Evolutionary conservation across 2,888 invertebrate genomes (phyloP).

Genomic region (Epirrita christyi): DNA sequence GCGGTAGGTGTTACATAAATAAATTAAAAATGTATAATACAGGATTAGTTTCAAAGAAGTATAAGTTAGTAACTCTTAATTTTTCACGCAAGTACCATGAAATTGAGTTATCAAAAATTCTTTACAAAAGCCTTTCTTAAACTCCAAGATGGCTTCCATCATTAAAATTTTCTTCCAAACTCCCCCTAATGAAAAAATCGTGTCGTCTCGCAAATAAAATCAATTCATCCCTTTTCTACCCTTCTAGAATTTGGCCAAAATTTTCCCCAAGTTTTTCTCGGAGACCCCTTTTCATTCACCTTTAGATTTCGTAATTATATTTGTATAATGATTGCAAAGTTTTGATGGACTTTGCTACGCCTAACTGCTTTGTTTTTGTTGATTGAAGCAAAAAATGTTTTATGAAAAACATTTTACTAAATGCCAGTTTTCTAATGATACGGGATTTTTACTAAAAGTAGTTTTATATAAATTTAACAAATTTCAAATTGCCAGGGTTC

Average conservation of each 20-base stretch:
- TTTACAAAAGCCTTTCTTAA: conserved; percentile 18
- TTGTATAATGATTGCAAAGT: conserved; percentile 70
- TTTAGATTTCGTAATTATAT: conserved; percentile 68
- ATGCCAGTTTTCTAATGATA: no score
- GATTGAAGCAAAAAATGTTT: no score
- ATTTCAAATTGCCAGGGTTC: no score
- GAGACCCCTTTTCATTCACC: conserved; percentile 49
- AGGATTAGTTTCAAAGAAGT: no score
- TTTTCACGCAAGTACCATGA: not conserved
- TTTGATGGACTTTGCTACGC: conserved; percentile 57
- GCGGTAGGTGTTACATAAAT: no score
- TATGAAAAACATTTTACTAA: no score
- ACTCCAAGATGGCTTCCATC: conserved; percentile 45
- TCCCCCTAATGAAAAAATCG: conserved; percentile 78
- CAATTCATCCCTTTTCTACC: conserved; percentile 64
- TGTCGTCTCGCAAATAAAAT: conserved; percentile 81
- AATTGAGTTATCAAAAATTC: conserved; percentile 3
- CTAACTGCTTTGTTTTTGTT: conserved; percentile 37
- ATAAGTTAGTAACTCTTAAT: no score
- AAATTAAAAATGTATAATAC: no score
- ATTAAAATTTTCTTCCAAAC: conserved; percentile 46
- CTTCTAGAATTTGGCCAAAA: conserved; percentile 54
- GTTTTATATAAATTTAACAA: no score
- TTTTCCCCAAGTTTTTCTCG: conserved; percentile 71
- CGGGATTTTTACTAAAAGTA: no score